A percentile compares a stretch with the other conserved stretches of the same genome.
Conservation (phyloP, 2,797 vertebrate species). For the Rhadinocentrus ornatus region DNA sequence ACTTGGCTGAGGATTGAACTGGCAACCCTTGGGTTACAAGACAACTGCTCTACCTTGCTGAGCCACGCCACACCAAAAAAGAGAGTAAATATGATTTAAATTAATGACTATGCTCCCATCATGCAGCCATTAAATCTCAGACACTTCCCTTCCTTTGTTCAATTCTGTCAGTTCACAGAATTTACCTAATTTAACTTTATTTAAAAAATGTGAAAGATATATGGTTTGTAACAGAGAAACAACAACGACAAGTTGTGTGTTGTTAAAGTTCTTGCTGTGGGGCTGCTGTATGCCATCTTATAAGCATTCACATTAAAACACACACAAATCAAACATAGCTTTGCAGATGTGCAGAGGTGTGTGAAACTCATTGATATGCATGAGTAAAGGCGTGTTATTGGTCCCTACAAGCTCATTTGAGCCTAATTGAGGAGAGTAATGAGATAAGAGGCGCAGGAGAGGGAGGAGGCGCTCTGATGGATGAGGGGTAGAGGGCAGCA, state of each 20-base stretch:
- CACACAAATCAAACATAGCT: constrained; percentile 29
- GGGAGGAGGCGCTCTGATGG: constrained; percentile 63
- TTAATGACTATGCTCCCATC: no score
- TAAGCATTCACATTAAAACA: constrained; percentile 14
- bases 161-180: no score
- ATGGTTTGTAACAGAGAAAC: no score
- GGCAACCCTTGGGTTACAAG: no score
- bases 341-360: constrained; percentile 30
- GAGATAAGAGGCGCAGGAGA: constrained; percentile 74
- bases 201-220: neutral
- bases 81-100: no score
- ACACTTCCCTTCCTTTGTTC: no score
- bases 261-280: neutral
- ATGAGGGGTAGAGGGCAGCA: constrained; percentile 62
- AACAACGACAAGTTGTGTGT: neutral
- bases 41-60: no score
- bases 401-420: constrained; percentile 73
- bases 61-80: no score
- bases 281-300: neutral
- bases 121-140: no score
- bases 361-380: constrained; percentile 67
- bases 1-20: no score
- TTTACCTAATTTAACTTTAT: no score
- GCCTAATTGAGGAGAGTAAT: constrained; percentile 77
- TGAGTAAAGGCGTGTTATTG: constrained; percentile 68